Base-by-base conservation (phyloP, 1,140 invertebrate species). In the Trachelipus rathkii region DNA sequence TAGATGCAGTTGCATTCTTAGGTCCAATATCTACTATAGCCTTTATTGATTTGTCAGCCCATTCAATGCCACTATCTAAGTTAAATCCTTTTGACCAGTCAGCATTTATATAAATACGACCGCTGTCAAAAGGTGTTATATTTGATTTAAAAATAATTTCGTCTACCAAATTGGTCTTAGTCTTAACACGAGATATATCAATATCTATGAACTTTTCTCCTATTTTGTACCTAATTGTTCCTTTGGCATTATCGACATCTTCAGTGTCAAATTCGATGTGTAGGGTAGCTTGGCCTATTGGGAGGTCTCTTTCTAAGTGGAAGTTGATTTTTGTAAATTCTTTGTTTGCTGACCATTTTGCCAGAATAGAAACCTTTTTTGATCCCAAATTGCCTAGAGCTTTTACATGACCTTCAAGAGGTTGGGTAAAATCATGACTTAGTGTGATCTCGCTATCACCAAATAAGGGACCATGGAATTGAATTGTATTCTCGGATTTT, bases 381-480 rank as follows among this genome's bases (percentile, higher is more conserved):
- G 24, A 7, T 7, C 43, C 68, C 23, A 80, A 53, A 44, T 71
- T 73, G 9, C 73, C 79, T 33, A 76, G 43, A n/a, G 73, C 75
- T 19, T 60, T 66, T 43, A 80, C 50, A 10, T 11, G 67, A 50
- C 76, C 75, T 24, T 11, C 68, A 10, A 33, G 69, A n/a, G 23
- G 44, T 7, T 78, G 33, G 19, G 74, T 73, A 24, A 80, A 80
- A 69, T 80, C 74, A 74, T 80, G 79, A 8, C 45, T 76, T 8
- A 80, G 72, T 15, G 79, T 78, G n/a, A 80, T 21, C 11, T 74
- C 46, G 13, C 72, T 45, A 11, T 43, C 72, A n/a, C 69, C 53
- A 53, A 73, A 73, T 45, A 3, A 44, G 11, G 78, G 74, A 2
- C 44, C 44, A 23, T 74, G 72, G 70, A 75, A 71, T 10, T 19